phyloP scores from a whole-genome alignment of 2,113 vertebrate genomes.

The Microcebus tavaratra region DNA sequence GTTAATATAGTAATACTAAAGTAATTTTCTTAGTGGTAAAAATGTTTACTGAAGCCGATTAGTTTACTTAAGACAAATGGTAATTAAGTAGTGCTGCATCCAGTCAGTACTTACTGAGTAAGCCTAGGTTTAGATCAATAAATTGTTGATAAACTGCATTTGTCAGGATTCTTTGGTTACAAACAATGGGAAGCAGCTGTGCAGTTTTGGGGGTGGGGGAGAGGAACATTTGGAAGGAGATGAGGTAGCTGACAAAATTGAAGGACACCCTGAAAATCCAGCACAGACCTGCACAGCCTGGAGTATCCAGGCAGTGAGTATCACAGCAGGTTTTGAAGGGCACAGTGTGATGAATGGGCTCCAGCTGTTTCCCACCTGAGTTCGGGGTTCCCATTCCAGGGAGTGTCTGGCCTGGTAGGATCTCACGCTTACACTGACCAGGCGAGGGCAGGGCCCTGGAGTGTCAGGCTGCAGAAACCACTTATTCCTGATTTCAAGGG shows the following conservation, averaged over 20 bases:
- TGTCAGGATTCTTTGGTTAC: not conserved
- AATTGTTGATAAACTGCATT: not conserved
- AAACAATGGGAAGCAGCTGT: not conserved
- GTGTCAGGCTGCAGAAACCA: not conserved
- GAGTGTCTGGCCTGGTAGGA: not conserved
- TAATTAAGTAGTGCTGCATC: conserved; percentile 20
- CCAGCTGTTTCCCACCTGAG: not conserved
- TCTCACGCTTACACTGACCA: not conserved
- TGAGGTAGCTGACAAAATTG: not conserved
- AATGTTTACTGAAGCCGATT: conserved; percentile 29
- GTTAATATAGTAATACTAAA: not conserved
- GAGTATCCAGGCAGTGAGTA: too few species aligned
- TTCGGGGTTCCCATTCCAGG: not conserved
- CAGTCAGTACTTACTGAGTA: not conserved
- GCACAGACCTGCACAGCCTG: not conserved
- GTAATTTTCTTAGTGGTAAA: not conserved
- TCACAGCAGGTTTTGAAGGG: too few species aligned
- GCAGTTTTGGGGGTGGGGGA: not conserved
- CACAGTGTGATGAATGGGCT: fast-evolving
- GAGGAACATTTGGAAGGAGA: not conserved
- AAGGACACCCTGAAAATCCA: not conserved
- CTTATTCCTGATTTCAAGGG: not conserved
- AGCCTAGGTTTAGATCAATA: not conserved
- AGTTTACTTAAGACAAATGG: conserved; percentile 11
- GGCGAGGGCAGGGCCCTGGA: too few species aligned